phyloP scores from a whole-genome alignment of 2,113 vertebrate species.

The Chionodraco myersi region DNA sequence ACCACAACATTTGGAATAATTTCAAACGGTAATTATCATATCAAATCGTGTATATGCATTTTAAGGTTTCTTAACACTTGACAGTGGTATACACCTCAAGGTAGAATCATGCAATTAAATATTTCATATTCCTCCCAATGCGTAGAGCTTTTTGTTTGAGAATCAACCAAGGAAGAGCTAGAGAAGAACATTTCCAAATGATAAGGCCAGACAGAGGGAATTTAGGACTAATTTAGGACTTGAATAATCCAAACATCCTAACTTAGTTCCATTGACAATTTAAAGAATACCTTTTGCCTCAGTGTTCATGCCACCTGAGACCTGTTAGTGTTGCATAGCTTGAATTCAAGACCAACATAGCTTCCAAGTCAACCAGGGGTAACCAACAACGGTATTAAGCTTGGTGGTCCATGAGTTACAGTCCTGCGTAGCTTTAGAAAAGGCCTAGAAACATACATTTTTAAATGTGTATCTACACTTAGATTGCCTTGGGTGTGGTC shows the following conservation, averaged over 20 bases:
- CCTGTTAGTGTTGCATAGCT: not conserved
- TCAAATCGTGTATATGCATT: not conserved
- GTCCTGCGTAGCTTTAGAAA: not conserved
- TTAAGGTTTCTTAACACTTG: not conserved
- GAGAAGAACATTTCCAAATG: not conserved
- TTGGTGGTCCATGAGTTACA: not conserved
- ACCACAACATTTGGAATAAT: no score
- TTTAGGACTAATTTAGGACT: not conserved
- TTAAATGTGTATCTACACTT: no score
- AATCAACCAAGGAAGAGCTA: no score
- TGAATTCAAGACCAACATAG: constrained; percentile 8
- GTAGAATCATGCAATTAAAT: not conserved
- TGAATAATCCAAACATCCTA: not conserved
- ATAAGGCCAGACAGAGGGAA: no score
- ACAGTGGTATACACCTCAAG: not conserved
- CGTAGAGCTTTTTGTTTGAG: not conserved
- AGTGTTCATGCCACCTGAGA: not conserved
- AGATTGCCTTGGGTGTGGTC: not conserved
- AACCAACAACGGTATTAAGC: not conserved
- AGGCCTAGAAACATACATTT: not conserved
- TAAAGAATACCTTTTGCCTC: not conserved
- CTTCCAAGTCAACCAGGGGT: not conserved
- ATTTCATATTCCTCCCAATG: not conserved
- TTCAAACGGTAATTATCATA: not conserved
- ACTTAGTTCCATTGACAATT: not conserved